Conservation (phyloP, 2,888 invertebrate genomes). For the Ophion ellenae region DNA sequence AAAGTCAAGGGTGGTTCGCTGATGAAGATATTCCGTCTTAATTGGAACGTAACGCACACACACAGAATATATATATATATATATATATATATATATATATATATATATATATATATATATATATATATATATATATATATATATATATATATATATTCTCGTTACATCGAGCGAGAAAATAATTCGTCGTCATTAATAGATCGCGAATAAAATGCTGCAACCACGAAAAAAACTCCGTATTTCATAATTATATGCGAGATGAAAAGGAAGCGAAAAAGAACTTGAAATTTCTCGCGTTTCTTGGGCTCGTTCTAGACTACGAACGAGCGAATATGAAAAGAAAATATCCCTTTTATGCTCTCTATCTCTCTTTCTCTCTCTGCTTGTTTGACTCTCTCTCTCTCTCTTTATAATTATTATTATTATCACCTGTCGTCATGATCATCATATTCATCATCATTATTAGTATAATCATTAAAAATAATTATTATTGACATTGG, state of each 20-base stretch:
- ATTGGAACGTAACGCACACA: neutral
- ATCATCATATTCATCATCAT: neutral
- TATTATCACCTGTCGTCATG: neutral
- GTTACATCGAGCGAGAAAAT: neutral
- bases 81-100: neutral
- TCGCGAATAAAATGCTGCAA: neutral
- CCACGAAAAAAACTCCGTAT: neutral
- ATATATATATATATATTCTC: neutral
- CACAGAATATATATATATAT: neutral
- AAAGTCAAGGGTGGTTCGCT: neutral
- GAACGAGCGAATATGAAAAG: neutral
- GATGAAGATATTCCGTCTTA: neutral
- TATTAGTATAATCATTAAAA: neutral
- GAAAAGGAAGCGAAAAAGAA: neutral
- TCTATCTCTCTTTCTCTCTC: neutral
- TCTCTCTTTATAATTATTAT: neutral
- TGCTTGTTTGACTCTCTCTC: neutral
- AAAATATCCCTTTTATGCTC: neutral
- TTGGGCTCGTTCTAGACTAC: neutral
- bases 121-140: neutral
- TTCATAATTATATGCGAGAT: neutral
- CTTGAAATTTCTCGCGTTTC: neutral
- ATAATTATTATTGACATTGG: neutral
- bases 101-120: neutral
- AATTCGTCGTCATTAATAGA: neutral